Conservation (phyloP, 2,888 invertebrate genomes). For the Parapristionchus giblindavisi region DNA sequence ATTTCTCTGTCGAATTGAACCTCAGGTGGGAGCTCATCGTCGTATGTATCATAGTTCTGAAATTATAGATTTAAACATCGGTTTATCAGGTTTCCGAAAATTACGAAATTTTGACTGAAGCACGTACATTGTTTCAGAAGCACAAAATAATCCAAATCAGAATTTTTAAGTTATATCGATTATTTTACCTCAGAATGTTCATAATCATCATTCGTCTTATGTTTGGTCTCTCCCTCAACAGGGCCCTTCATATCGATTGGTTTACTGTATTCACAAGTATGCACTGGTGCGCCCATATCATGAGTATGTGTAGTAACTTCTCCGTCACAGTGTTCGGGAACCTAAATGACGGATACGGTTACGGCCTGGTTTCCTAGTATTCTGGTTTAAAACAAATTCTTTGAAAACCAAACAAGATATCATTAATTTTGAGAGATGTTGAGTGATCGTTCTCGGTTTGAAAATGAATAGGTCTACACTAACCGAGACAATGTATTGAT, state of each 20-base stretch:
- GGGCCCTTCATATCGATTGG: conserved; percentile 21
- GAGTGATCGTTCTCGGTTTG: background rate
- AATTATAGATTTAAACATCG: conserved; percentile 22
- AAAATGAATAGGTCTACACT: background rate
- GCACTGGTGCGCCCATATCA: conserved; percentile 3
- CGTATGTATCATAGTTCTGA: conserved; percentile 59
- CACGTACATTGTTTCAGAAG: too few species aligned
- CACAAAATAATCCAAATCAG: too few species aligned
- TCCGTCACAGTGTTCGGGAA: conserved; percentile 61
- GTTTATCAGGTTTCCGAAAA: background rate
- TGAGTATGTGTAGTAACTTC: conserved; percentile 36
- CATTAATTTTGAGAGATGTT: conserved; percentile 6
- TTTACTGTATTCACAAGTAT: conserved; percentile 30
- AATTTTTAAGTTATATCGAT: too few species aligned
- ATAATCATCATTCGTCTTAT: conserved; percentile 43
- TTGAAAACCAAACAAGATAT: background rate
- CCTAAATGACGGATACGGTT: conserved; percentile 41
- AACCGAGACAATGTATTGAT: conserved; percentile 57
- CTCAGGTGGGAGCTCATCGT: conserved; percentile 62
- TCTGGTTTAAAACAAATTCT: background rate
- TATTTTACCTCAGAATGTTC: conserved; percentile 54
- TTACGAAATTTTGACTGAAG: background rate
- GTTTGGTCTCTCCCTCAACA: conserved; percentile 37
- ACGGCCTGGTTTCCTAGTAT: background rate
- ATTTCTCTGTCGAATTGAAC: conserved; percentile 65